These are phyloP conservation scores for Brienomyrus longianalis DNA, from an alignment of 2,113 vertebrate species.

Conservation along the genomic window DNA sequence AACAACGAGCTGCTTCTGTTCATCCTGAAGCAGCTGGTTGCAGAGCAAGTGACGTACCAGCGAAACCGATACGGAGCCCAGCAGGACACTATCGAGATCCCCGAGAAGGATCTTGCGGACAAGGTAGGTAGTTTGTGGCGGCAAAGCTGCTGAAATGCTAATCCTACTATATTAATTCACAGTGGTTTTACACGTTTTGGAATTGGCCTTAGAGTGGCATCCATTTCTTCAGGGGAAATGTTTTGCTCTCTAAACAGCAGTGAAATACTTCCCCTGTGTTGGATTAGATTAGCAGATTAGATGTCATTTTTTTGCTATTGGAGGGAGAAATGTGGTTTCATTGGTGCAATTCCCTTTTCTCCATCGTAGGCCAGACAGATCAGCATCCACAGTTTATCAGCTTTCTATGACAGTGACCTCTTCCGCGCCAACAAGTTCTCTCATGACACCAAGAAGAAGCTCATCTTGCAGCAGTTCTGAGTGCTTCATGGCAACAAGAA, in stretches of 20 bases:
- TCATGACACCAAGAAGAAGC: conserved; percentile 78
- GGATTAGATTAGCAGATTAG: not conserved
- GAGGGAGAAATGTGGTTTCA: not conserved
- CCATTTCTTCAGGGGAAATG: not conserved
- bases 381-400: conserved; percentile 87
- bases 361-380: conserved; percentile 82
- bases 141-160: not conserved
- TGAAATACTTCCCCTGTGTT: not conserved
- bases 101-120: conserved; percentile 86
- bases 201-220: not conserved
- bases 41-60: conserved; percentile 87
- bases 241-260: not conserved
- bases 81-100: conserved; percentile 79
- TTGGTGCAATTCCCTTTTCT: not conserved
- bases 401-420: conserved; percentile 85
- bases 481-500: not conserved
- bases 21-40: conserved; percentile 89
- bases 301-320: not conserved
- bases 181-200: not conserved
- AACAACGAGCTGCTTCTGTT: conserved; percentile 96
- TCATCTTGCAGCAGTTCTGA: conserved; percentile 86
- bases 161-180: not conserved
- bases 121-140: conserved; percentile 61
- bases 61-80: conserved; percentile 88
- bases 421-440: conserved; percentile 85